These are phyloP conservation scores for Scaptomyza cyrtandrae DNA, from an alignment of 2,888 invertebrate species.

Conservation along the genomic window DNA sequence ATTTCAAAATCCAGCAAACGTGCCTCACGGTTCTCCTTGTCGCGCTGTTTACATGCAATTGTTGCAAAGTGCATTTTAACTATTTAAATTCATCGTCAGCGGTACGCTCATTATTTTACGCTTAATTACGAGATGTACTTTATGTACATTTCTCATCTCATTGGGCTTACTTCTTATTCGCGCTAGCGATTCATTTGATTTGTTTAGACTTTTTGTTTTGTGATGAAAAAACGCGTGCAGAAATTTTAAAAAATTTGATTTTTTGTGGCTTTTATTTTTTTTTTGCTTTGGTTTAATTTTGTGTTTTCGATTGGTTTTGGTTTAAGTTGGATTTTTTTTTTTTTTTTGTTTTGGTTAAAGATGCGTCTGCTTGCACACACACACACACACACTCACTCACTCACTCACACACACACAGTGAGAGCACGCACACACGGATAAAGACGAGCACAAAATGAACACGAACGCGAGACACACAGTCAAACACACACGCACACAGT, in stretches of 20 bases:
- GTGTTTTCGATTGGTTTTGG: too few species aligned
- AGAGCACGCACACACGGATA: constrained; percentile 1
- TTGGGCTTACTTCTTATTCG: constrained; percentile 35
- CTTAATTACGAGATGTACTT: constrained; percentile 47
- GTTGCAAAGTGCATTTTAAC: constrained; percentile 80
- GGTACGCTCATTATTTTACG: constrained; percentile 56
- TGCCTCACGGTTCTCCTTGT: constrained; percentile 84
- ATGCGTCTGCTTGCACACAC: constrained; percentile 61
- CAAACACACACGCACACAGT: constrained; percentile 9
- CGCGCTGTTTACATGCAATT: constrained; percentile 83
- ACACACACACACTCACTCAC: constrained; percentile 24
- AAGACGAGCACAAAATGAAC: constrained; percentile 4
- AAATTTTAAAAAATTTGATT: constrained; percentile 9
- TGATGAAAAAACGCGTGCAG: constrained; percentile 40
- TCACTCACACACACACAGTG: background rate
- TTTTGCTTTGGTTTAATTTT: too few species aligned
- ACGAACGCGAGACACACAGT: constrained; percentile 4
- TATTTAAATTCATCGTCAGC: constrained; percentile 67
- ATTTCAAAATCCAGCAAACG: constrained; percentile 84
- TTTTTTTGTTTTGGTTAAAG: constrained; percentile 8
- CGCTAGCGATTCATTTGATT: constrained; percentile 22
- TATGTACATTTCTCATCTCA: constrained; percentile 40
- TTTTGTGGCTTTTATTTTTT: constrained; percentile 19
- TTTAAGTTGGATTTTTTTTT: constrained; percentile 28
- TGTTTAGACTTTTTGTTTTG: constrained; percentile 15